phyloP scores from a whole-genome alignment of 2,888 invertebrate genomes.

The Lasioglossum leucozonium region DNA sequence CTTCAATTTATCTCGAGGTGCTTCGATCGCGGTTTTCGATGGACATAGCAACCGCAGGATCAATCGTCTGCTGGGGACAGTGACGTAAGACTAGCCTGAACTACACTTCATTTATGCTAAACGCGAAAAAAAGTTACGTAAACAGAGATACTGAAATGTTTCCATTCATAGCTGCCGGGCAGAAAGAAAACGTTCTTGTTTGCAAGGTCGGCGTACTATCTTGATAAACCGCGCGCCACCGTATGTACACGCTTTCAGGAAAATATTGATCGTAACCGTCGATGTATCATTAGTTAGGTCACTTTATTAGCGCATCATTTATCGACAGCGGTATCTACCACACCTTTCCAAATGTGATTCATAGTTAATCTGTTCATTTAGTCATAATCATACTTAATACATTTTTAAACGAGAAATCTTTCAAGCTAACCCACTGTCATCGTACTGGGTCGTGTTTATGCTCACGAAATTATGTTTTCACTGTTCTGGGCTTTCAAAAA shows the following conservation, averaged over 20 bases:
- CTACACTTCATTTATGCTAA: slow-evolving; percentile 9
- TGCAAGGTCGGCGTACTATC: background rate
- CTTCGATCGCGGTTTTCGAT: background rate
- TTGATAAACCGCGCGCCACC: background rate
- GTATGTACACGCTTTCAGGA: background rate
- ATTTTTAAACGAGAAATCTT: too few relatives aligned
- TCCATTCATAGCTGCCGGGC: slow-evolving; percentile 2
- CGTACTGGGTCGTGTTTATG: background rate
- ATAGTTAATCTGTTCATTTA: background rate
- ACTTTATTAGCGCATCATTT: background rate
- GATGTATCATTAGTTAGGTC: background rate
- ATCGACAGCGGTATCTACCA: background rate
- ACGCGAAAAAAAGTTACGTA: slow-evolving; percentile 22
- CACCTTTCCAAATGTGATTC: background rate
- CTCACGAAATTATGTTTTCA: background rate
- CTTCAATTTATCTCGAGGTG: background rate
- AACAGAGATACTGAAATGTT: slow-evolving; percentile 19
- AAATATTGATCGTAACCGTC: background rate
- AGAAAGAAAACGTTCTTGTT: background rate
- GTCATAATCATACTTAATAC: background rate
- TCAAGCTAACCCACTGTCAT: too few relatives aligned
- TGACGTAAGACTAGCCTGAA: background rate
- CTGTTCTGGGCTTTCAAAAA: background rate
- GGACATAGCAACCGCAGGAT: background rate
- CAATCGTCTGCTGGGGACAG: background rate